phyloP scores from a whole-genome alignment of 2,797 vertebrate species.

The Geotrypetes seraphini region DNA sequence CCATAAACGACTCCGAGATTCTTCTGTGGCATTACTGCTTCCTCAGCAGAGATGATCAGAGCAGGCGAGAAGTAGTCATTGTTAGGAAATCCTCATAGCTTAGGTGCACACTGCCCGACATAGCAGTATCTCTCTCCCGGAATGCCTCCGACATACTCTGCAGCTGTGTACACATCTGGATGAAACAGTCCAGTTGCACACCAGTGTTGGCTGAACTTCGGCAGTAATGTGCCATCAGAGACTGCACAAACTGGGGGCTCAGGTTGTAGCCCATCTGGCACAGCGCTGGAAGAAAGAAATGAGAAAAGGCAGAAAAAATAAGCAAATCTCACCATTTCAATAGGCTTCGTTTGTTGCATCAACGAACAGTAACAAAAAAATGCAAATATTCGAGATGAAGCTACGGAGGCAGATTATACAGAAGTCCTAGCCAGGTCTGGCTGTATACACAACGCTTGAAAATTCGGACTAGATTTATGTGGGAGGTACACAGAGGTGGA shows the following conservation, averaged over 20 bases:
- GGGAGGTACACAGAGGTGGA: too few species aligned
- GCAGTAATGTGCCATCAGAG: constrained; percentile 58
- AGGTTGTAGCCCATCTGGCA: constrained; percentile 92
- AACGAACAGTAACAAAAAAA: too few species aligned
- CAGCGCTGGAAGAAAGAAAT: constrained; percentile 57
- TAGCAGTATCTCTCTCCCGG: constrained; percentile 73
- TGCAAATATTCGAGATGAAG: too few species aligned
- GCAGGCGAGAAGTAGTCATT: constrained; percentile 64
- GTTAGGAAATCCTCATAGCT: constrained; percentile 89
- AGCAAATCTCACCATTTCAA: too few species aligned
- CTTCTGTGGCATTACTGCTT: too few species aligned
- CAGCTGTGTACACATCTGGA: constrained; percentile 90
- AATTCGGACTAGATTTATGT: too few species aligned
- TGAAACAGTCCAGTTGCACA: constrained; percentile 87
- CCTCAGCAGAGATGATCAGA: too few species aligned
- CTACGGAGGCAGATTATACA: too few species aligned
- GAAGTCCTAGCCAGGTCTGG: too few species aligned
- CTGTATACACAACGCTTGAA: too few species aligned
- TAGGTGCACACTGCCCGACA: constrained; percentile 66
- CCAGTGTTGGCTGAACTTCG: constrained; percentile 24
- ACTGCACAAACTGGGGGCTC: constrained; percentile 84
- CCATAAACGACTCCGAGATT: too few species aligned
- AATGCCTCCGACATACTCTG: constrained; percentile 82
- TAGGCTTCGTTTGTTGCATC: too few species aligned
- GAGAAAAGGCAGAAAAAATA: not conserved